phyloP scores from a whole-genome alignment of 2,888 invertebrate genomes.

The Calameuta filiformis region DNA sequence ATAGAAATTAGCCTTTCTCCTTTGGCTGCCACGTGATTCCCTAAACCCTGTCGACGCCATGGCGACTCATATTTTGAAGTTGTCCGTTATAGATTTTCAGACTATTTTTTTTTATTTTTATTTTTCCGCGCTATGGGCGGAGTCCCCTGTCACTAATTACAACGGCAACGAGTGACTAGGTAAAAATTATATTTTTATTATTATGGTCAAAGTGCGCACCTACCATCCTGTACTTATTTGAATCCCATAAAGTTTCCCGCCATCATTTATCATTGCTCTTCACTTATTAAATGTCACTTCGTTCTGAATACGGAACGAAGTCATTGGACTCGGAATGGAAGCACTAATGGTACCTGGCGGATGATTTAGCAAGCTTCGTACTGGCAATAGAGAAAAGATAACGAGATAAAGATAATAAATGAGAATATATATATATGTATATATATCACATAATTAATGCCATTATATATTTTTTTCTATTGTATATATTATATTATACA shows the following conservation, averaged over 20 bases:
- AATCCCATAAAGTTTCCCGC: not conserved
- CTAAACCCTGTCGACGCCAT: not conserved
- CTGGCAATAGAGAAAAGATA: not conserved
- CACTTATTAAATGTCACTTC: not conserved
- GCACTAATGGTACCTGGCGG: not conserved
- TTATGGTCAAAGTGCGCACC: not conserved
- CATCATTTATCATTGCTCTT: not conserved
- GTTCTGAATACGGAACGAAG: not conserved
- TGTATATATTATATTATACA: too few relatives aligned
- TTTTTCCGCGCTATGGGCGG: not conserved
- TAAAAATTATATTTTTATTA: not conserved
- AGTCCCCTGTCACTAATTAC: slow-evolving; percentile 2
- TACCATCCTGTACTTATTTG: not conserved
- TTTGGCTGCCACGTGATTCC: not conserved
- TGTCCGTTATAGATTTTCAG: not conserved
- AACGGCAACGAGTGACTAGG: not conserved
- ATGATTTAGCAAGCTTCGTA: not conserved
- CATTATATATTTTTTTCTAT: too few relatives aligned
- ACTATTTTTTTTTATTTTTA: not conserved
- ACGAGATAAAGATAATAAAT: not conserved
- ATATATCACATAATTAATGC: too few relatives aligned
- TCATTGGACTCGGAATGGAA: not conserved
- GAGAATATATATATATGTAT: not conserved
- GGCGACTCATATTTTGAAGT: not conserved
- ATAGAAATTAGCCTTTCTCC: not conserved